Conservation (phyloP, 2,797 vertebrate species). For the Limnodromus scolopaceus region DNA sequence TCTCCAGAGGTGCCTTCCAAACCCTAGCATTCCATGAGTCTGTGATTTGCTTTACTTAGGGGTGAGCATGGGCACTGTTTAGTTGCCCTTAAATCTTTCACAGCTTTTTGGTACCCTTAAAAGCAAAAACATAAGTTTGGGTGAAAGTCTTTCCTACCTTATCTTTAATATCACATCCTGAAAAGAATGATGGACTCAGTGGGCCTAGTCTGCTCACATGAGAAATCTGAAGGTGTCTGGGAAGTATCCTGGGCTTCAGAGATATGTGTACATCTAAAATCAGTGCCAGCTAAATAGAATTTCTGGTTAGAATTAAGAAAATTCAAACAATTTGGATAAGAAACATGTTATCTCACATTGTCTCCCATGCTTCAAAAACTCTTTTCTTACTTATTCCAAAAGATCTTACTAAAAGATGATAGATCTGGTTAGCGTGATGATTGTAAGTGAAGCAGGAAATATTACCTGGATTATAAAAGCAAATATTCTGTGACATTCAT, state of each 20-base stretch:
- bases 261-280: background rate
- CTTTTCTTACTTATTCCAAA: background rate
- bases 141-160: background rate
- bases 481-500: background rate
- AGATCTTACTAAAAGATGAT: background rate
- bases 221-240: background rate
- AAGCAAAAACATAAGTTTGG: background rate
- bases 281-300: background rate
- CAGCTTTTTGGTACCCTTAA: background rate
- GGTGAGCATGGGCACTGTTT: background rate
- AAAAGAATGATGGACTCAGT: background rate
- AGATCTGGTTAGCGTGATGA: background rate
- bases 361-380: background rate
- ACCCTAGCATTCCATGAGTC: background rate
- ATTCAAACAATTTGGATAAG: background rate
- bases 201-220: background rate
- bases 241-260: background rate
- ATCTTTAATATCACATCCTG: background rate
- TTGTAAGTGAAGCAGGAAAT: background rate
- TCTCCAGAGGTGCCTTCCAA: background rate
- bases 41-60: background rate
- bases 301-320: background rate
- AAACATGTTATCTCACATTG: background rate
- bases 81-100: background rate
- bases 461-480: background rate